These are phyloP conservation scores for Caenorhabditis virilis DNA, from an alignment of 2,888 invertebrate species.

Conservation along the genomic window DNA sequence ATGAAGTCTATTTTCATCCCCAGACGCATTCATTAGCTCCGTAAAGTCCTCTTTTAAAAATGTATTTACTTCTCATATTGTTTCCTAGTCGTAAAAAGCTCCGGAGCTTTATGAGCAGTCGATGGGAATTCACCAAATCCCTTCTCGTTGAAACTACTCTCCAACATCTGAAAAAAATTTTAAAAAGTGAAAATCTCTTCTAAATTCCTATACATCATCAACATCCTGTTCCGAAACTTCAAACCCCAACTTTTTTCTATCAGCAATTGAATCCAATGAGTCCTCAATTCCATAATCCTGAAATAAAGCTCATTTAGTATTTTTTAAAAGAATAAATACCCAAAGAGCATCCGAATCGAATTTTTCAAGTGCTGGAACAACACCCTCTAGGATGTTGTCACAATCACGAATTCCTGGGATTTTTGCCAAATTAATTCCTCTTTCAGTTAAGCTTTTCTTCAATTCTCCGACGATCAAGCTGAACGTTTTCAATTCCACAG, in stretches of 20 bases:
- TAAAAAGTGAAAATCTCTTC: not conserved
- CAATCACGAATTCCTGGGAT: constrained; percentile 5
- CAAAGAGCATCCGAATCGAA: constrained; percentile 10
- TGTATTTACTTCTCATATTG: constrained; percentile 10
- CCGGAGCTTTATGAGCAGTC: constrained; percentile 4
- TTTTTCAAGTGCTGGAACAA: constrained; percentile 12
- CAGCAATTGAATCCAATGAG: constrained; percentile 7
- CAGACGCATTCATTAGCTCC: no score
- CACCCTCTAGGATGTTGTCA: not conserved
- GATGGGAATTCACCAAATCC: constrained; percentile 24
- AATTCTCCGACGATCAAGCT: constrained; percentile 6
- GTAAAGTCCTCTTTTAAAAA: not conserved
- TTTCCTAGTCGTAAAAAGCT: constrained; percentile 5
- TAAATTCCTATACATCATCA: constrained; percentile 3
- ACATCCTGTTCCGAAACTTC: constrained; percentile 12
- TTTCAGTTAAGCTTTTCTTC: not conserved
- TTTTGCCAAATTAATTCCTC: not conserved
- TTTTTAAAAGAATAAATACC: not conserved
- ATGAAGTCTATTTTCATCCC: no score
- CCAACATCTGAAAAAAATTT: constrained; percentile 15
- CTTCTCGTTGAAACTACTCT: constrained; percentile 3
- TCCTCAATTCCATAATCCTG: constrained; percentile 13
- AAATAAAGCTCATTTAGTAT: not conserved
- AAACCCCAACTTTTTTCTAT: constrained; percentile 8
- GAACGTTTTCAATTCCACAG: constrained; percentile 12